Conservation (phyloP, 2,113 vertebrate species). For the Mastomys natalensis region DNA sequence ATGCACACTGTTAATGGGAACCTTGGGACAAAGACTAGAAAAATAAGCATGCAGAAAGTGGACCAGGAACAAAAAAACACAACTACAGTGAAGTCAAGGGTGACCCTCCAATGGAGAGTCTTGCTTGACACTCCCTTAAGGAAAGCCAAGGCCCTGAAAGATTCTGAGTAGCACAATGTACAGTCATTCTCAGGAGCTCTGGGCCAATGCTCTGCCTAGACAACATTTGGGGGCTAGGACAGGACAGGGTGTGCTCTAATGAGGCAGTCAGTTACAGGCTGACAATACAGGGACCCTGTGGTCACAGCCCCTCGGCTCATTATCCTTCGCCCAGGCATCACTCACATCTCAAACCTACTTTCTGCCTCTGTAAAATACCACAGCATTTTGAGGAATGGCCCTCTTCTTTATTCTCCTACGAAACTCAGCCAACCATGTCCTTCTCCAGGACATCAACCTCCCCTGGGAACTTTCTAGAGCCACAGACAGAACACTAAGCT, state of each 20-base stretch:
- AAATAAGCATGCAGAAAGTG: neutral
- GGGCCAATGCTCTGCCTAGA: neutral
- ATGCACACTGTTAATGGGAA: neutral
- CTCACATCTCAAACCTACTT: neutral
- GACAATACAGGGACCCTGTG: neutral
- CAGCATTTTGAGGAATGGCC: neutral
- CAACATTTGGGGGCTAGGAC: neutral
- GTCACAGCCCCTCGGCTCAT: neutral
- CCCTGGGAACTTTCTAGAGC: neutral
- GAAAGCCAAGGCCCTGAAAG: accelerated
- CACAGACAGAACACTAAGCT: neutral
- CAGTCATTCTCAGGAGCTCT: accelerated
- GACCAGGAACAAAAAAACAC: neutral
- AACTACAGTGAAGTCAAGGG: neutral
- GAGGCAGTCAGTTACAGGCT: neutral
- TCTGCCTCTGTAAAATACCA: neutral
- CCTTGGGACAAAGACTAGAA: constrained; percentile 30
- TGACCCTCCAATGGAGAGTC: neutral
- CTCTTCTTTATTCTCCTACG: neutral
- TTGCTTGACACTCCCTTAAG: neutral
- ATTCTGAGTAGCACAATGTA: neutral
- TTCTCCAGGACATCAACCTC: neutral
- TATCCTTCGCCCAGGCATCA: neutral
- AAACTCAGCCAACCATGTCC: neutral
- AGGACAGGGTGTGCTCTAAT: neutral